A percentile compares a stretch with the other conserved stretches of the same genome.
These are phyloP conservation scores for Carabus problematicus DNA, from an alignment of 2,888 invertebrate genomes.

Conservation along the genomic window DNA sequence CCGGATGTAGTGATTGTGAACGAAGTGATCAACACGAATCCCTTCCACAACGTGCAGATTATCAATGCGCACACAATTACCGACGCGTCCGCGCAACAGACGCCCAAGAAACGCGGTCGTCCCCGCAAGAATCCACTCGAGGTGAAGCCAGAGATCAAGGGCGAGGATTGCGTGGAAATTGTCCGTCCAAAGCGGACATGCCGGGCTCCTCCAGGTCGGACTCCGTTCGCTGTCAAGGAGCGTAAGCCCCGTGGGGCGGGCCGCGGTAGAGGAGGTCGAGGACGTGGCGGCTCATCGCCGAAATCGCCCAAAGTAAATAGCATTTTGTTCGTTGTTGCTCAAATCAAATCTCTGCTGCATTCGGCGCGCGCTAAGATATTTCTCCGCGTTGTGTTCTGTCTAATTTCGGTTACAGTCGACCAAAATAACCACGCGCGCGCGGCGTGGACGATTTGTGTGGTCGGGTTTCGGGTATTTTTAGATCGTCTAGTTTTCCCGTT, in stretches of 20 bases:
- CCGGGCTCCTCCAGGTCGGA: conserved; percentile 56
- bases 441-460: no score
- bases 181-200: conserved; percentile 59
- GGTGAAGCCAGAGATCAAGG: conserved; percentile 56
- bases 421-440: no score
- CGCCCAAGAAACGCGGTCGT: conserved; percentile 60
- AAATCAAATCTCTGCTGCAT: neutral
- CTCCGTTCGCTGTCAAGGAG: conserved; percentile 57
- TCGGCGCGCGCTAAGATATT: neutral
- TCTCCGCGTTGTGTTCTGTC: conserved; percentile 28
- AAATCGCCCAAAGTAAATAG: neutral
- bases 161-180: conserved; percentile 49
- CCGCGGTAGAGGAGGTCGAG: conserved; percentile 51
- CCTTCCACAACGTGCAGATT: conserved; percentile 47
- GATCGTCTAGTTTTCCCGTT: no score
- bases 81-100: conserved; percentile 47
- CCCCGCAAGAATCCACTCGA: conserved; percentile 61
- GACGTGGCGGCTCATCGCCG: conserved; percentile 48
- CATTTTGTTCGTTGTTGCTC: neutral
- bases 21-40: conserved; percentile 52
- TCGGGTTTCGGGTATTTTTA: no score
- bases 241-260: conserved; percentile 56
- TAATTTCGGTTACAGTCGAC: no score
- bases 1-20: conserved; percentile 59
- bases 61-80: conserved; percentile 51